phyloP scores from a whole-genome alignment of 2,888 invertebrate species.

The Acanthosepion pharaonis region DNA sequence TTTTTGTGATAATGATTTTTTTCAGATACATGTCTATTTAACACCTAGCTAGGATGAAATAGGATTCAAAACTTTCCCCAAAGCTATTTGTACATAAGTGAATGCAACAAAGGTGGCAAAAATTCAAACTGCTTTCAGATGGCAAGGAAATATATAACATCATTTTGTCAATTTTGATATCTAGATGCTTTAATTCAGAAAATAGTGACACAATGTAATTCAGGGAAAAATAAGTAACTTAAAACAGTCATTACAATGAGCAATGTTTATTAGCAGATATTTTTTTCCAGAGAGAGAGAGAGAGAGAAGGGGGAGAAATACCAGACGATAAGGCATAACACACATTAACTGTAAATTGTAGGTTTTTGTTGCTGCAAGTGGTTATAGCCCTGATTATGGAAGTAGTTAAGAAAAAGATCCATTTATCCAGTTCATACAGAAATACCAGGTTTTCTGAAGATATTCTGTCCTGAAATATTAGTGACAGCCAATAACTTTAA shows the following conservation, averaged over 20 bases:
- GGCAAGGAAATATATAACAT: no score
- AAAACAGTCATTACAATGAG: background rate
- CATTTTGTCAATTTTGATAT: no score
- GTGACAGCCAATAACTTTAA: background rate
- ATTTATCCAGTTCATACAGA: conserved; percentile 13
- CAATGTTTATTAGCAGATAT: conserved; percentile 33
- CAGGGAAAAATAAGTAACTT: conserved; percentile 37
- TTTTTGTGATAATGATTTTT: no score
- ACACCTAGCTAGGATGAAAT: no score
- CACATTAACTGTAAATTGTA: background rate
- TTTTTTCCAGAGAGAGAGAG: background rate
- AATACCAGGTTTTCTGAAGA: background rate
- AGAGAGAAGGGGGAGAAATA: background rate
- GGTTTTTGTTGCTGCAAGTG: background rate
- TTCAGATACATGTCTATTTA: no score
- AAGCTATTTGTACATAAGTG: no score
- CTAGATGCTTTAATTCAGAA: background rate
- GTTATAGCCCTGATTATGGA: conserved; percentile 33
- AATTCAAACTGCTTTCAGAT: no score
- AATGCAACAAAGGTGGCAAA: no score
- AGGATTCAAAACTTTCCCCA: no score
- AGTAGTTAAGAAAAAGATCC: background rate
- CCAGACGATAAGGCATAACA: background rate
- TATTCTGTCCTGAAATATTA: background rate
- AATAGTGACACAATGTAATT: background rate